Percentiles rank a stretch among this genome's conserved stretches.
Evolutionary conservation across 2,888 invertebrate species (phyloP).

Genomic region (Cataglyphis albicans): DNA sequence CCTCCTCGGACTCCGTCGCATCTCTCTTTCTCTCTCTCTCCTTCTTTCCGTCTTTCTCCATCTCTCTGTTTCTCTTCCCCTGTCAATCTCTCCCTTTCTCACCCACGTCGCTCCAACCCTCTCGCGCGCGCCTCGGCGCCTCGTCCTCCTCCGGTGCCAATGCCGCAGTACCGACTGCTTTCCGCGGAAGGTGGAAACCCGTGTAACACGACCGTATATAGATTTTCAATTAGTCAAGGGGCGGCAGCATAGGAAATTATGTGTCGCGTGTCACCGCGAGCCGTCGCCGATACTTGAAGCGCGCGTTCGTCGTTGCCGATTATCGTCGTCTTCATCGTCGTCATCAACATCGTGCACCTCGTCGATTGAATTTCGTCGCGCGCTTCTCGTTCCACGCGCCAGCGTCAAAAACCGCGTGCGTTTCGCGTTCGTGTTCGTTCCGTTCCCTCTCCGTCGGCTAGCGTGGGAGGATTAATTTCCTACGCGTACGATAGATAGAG

Average conservation of each 20-base stretch:
- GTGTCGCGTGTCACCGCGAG: constrained; percentile 60
- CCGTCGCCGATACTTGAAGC: constrained; percentile 56
- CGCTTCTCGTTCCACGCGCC: constrained; percentile 12
- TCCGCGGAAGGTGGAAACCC: constrained; percentile 76
- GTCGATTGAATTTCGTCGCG: background rate
- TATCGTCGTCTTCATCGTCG: background rate
- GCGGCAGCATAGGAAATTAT: constrained; percentile 66
- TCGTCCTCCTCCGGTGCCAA: constrained; percentile 59
- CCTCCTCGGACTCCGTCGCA: constrained; percentile 47
- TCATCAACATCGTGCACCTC: background rate
- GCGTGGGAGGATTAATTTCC: constrained; percentile 36
- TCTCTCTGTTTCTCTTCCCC: background rate
- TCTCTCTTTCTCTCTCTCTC: constrained; percentile 52
- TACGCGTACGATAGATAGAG: constrained; percentile 3
- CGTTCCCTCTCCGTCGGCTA: background rate
- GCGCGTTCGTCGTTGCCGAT: constrained; percentile 1
- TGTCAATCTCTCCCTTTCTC: constrained; percentile 6
- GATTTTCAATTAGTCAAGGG: constrained; percentile 75
- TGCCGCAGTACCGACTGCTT: constrained; percentile 82
- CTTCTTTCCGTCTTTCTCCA: background rate
- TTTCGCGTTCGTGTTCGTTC: constrained; percentile 21
- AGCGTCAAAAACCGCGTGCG: constrained; percentile 43
- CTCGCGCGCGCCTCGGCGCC: constrained; percentile 61
- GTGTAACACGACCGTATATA: constrained; percentile 67
- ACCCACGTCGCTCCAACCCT: constrained; percentile 13